These are phyloP conservation scores for Hemibagrus guttatus DNA, from an alignment of 2,797 vertebrate species.

Conservation along the genomic window DNA sequence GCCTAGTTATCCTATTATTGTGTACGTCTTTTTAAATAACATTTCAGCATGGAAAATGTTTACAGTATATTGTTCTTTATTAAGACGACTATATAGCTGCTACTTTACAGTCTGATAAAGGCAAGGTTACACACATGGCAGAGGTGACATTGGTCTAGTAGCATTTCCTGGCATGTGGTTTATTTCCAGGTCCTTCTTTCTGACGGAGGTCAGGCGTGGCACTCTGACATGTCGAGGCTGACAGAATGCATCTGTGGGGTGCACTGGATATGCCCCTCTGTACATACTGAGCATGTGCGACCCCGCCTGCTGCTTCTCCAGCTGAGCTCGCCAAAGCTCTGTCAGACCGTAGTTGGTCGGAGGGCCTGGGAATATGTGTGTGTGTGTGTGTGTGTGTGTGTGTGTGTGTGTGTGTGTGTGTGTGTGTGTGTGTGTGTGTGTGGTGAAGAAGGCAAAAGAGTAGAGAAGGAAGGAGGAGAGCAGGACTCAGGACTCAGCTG, in stretches of 20 bases:
- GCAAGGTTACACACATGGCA: constrained; percentile 34
- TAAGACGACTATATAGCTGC: neutral
- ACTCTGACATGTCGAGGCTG: constrained; percentile 58
- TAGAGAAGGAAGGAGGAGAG: neutral
- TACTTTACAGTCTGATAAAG: neutral
- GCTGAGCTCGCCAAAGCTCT: constrained; percentile 62
- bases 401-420: constrained; percentile 31
- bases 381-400: neutral
- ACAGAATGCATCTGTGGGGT: constrained; percentile 60
- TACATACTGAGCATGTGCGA: constrained; percentile 66
- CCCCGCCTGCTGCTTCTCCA: constrained; percentile 50
- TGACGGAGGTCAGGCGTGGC: constrained; percentile 59
- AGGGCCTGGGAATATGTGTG: constrained; percentile 65
- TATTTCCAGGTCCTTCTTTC: constrained; percentile 66
- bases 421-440: constrained; percentile 35
- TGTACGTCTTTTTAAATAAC: neutral
- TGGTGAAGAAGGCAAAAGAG: neutral
- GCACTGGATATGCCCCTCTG: constrained; percentile 67
- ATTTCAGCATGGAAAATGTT: neutral
- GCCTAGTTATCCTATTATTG: neutral
- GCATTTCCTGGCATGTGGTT: constrained; percentile 55
- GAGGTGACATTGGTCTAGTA: constrained; percentile 44
- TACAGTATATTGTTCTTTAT: neutral
- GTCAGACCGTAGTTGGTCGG: constrained; percentile 75
- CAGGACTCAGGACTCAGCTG: constrained; percentile 57